These are phyloP conservation scores for Clistopyga incitator DNA, from an alignment of 2,888 invertebrate species.

Conservation along the genomic window DNA sequence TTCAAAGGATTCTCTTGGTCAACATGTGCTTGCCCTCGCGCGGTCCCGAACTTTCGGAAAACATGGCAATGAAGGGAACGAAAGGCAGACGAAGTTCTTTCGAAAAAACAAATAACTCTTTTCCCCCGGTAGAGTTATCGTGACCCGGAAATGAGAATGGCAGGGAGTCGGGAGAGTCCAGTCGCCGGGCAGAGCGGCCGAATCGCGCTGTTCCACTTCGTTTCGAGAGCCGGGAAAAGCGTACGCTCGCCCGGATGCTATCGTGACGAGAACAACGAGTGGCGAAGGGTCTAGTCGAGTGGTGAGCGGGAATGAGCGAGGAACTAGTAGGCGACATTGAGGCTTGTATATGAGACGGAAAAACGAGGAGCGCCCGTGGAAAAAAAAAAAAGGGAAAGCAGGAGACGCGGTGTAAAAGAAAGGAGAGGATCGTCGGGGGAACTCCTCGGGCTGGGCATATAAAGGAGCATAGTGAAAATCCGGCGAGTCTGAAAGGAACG, in stretches of 20 bases:
- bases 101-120: slow-evolving; percentile 44
- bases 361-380: slow-evolving; percentile 68
- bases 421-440: slow-evolving; percentile 27
- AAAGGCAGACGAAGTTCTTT: slow-evolving; percentile 11
- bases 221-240: slow-evolving; percentile 24
- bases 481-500: slow-evolving; percentile 80
- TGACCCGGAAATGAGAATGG: slow-evolving; percentile 43
- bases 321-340: slow-evolving; percentile 71
- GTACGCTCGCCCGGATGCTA: slow-evolving; percentile 11
- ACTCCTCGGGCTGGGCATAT: slow-evolving; percentile 72
- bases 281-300: slow-evolving; percentile 64
- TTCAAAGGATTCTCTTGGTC: neutral
- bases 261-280: slow-evolving; percentile 29
- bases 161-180: neutral
- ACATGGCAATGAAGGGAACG: neutral
- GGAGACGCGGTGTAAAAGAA: slow-evolving; percentile 47
- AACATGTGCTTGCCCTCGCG: too few relatives aligned
- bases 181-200: slow-evolving; percentile 18
- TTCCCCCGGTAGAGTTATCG: slow-evolving; percentile 3
- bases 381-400: slow-evolving; percentile 40
- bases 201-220: slow-evolving; percentile 15
- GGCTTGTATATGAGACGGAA: slow-evolving; percentile 49
- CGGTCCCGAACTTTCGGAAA: slow-evolving; percentile 1
- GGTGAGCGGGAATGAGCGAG: slow-evolving; percentile 70
- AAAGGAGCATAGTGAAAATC: slow-evolving; percentile 81